These are phyloP conservation scores for Amitus sp. DNA, from an alignment of 2,888 invertebrate species.

Conservation along the genomic window DNA sequence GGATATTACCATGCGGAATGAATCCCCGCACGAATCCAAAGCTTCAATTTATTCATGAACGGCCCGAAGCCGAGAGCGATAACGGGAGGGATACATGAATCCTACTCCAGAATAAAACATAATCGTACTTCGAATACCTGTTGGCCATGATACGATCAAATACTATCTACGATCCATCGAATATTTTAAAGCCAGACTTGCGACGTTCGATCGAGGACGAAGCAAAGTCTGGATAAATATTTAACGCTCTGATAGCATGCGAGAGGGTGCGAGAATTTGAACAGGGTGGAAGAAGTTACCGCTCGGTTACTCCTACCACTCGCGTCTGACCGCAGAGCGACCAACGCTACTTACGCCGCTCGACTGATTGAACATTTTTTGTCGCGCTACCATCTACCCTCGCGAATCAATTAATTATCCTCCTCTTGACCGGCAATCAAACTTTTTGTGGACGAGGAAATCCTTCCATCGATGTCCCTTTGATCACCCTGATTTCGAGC, in stretches of 20 bases:
- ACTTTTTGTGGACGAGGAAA: not conserved
- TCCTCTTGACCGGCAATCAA: not conserved
- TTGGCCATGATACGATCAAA: not conserved
- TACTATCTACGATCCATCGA: no score
- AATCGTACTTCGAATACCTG: conserved; percentile 1
- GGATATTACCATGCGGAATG: conserved; percentile 1
- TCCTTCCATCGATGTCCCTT: not conserved
- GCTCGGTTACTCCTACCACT: no score
- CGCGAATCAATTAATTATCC: conserved; percentile 4
- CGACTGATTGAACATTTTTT: not conserved
- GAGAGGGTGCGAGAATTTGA: not conserved
- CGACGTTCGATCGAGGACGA: not conserved
- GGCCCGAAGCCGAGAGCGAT: not conserved
- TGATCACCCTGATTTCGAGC: not conserved
- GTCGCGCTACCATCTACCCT: not conserved
- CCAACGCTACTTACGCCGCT: not conserved
- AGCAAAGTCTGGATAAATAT: not conserved
- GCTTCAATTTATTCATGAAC: conserved; percentile 8
- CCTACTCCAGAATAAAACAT: not conserved
- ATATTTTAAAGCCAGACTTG: not conserved
- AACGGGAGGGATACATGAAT: not conserved
- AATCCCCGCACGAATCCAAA: not conserved
- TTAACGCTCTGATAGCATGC: not conserved
- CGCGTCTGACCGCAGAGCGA: conserved; percentile 3
- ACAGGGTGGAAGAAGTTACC: not conserved